Evolutionary conservation across 2,113 vertebrate species (phyloP), one percentile per base, ranked within the genome.

Genomic region (Rhea pennata): DNA sequence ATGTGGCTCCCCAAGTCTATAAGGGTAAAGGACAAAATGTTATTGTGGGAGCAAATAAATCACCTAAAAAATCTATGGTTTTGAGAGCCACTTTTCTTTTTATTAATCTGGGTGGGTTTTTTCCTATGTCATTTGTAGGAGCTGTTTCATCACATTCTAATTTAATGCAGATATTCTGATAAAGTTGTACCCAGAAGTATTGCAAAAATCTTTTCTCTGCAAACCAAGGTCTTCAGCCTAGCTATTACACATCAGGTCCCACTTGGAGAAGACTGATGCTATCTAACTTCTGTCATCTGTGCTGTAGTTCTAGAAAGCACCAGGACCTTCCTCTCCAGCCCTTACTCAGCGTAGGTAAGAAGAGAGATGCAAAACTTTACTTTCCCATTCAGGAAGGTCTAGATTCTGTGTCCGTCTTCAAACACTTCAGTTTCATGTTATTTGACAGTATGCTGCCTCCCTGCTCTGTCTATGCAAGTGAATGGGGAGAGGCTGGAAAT

Each of bases 391-490:
- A 36, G 36, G 36, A 36, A 36, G 36, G 36, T 36, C 36, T 36
- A 36, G 36, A 36, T 36, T 36, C 36, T 36, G 36, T 36, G 36
- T 36, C 36, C 36, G 36, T 36, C 36, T 36, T 36, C 36, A 36
- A 36, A 36, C 36, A 36, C 36, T 36, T 36, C 36, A 36, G 36
- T 36, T 36, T 36, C 36, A 36, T 36, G 36, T 36, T 36, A 36
- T 36, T 36, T 36, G 36, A 36, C 36, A 36, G 36, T 36, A 36
- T 36, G 36, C 36, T 0, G 2, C 40, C 58, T 74, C 26, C 23
- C 46, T 89, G 26, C 23, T 87, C 7, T 86, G 29, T 62, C 59
- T 3, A 0, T 29, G 4, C 0, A 3, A 3, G 0, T 40, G 44
- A 19, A 14, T 53, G 44, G n/a, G 23, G 31, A 76, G 40, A 56